Base-by-base conservation (phyloP, 2,797 vertebrate species). In the Oryzias dopingdopingensis region DNA sequence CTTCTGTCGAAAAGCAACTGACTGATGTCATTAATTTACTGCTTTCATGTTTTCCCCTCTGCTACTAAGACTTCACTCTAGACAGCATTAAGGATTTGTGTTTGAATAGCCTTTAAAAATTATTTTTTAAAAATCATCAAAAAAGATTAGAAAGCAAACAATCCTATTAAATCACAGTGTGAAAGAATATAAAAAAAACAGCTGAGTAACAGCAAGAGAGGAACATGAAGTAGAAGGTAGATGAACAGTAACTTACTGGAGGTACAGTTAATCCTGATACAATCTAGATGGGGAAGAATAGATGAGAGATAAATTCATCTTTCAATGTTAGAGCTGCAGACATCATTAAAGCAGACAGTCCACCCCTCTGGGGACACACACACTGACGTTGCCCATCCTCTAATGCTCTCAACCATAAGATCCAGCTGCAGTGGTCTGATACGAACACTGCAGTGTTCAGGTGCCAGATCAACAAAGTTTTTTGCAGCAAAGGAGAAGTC, bases 241-340 rank as follows among this genome's bases (percentile, higher is more conserved):
- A 93, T 93, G 94, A 98, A 95, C 94, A 93, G 92, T 92, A 91
- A 99, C 97, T 98, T 98, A 99, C 97, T 98, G 94, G 95, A 93
- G 91, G 97, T 95, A 98, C 97, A 99, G 96, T 98, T 98, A 93
- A 96, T 99, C 96, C 95, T 98, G 95, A 96, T 93, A 99, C 97
- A 99, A 96, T 99, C 97, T 99, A 98, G 96, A 98, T 94, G 94
- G 97, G 95, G 95, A 93, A 98, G 95, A 99, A 98, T 97, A 98
- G 95, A 98, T 96, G 94, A 97, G 95, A 98, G 96, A 96, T 98
- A 96, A 95, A 95, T 98, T 95, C 94, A 98, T 96, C 95, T 97
- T 99, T 98, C 97, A 98, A 98, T 87, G 94, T 95, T 95, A 94
- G 83, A 96, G 93, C 97, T 98, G 97, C 96, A 99, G 95, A 98